Base-by-base conservation (phyloP, 2,888 invertebrate species). In the Drosophila parthenogenetica region DNA sequence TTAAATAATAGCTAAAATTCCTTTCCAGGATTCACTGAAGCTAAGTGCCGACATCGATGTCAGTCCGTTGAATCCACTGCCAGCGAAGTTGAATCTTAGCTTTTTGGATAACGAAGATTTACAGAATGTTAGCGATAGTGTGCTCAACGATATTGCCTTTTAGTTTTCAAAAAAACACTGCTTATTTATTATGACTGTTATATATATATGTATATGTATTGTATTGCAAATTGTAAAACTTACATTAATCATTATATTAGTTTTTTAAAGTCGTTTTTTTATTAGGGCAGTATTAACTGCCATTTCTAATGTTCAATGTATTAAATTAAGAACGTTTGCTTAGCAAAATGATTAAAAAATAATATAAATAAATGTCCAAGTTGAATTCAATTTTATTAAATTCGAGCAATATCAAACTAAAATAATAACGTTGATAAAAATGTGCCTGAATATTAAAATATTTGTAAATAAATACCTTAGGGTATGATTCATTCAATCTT, bases 111-210 rank as follows among this genome's bases (percentile, higher is more conserved):
- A 69, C 13, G 50, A 72, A 14, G 84, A 83, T 2, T 64, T 90
- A 42, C 79, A 70, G 16, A 83, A 90, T 63, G 80, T 82, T 4
- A 90, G 90, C 68, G 90, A 90, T 46, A 78, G 79, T n/a, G 79
- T 90, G 19, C 72, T 90, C 17, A 84, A 87, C 1, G 89, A 89
- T 61, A 69, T 89, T 39, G 11, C 35, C 3, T 22, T 22, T 25
- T 55, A 55, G 32, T 45, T 43, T 32, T 5, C 3, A 16, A 29
- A 48, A 48, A 50, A 51, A 42, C 37, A 42, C 19, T 29, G 8
- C 17, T 42, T 17, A 39, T 65, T 29, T 51, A 42, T 43, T 48
- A 49, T 29, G 16, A 48, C 13, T 35, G 11, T 13, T 35, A 35
- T 35, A 13, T 35, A 35, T 13, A 11, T 42, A 29, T 35, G 4